Conservation (phyloP, 2,888 invertebrate species). For the Julus scandinavius region DNA sequence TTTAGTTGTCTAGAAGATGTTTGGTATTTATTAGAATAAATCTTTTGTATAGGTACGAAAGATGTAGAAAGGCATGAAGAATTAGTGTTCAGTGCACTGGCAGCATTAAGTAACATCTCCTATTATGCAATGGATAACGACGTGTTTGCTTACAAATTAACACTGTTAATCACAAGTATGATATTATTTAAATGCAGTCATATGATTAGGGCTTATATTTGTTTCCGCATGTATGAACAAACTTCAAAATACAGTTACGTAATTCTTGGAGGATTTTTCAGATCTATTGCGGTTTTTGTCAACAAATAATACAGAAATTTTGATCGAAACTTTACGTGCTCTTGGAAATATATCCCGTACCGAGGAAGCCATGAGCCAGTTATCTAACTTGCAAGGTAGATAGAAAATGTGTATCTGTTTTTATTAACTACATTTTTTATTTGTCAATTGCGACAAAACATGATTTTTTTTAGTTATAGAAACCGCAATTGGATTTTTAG, state of each 20-base stretch:
- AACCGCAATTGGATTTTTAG: slow-evolving; percentile 65
- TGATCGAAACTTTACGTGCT: slow-evolving; percentile 80
- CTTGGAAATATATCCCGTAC: slow-evolving; percentile 82
- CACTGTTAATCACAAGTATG: slow-evolving; percentile 52
- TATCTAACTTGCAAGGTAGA: slow-evolving; percentile 14
- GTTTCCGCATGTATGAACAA: too few relatives aligned
- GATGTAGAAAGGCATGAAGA: slow-evolving; percentile 70
- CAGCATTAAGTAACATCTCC: slow-evolving; percentile 86
- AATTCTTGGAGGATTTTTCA: neutral
- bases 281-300: slow-evolving; percentile 60
- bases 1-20: slow-evolving; percentile 66
- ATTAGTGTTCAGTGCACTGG: slow-evolving; percentile 79
- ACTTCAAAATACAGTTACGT: too few relatives aligned
- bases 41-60: slow-evolving; percentile 62
- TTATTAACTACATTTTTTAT: neutral
- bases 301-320: slow-evolving; percentile 68
- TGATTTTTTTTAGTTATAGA: slow-evolving; percentile 63
- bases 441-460: neutral
- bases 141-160: slow-evolving; percentile 63
- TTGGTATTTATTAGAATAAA: neutral
- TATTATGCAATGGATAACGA: slow-evolving; percentile 66
- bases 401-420: neutral
- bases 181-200: neutral
- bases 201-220: too few relatives aligned
- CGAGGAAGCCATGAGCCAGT: slow-evolving; percentile 70